Base-by-base conservation (phyloP, 2,113 vertebrate genomes). In the Notothenia coriiceps region DNA sequence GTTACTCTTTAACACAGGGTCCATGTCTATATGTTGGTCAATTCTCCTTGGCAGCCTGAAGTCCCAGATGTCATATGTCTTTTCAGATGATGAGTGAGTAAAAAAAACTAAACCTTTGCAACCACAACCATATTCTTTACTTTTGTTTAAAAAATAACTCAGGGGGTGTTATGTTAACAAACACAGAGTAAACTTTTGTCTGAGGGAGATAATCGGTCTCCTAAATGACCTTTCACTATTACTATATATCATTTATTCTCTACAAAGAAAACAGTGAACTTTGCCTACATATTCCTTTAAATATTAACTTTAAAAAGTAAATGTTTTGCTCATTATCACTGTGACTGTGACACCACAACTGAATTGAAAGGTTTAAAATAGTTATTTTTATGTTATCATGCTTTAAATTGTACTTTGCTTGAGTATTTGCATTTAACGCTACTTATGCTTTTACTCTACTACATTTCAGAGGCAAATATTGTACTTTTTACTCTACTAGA, bases 1-100 rank as follows among this genome's bases (percentile, higher is more conserved):
- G 18, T 43, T 59, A 22, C 33, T 49, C 60, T 72, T 91, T 50
- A n/a, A 52, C 66, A 40, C 92, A 98, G 97, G 64, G 10, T 81
- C 89, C 9, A 80, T 96, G 4, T 92, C 95, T 3, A n/a, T 97
- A 15, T 83, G 93, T 63, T 77, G 95, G 75, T 71, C 95, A 20
- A 7, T 77, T 0, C 29, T 97, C 5, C 52, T 97, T 22, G 95
- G 92, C 15, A 65, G 89, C 70, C 51, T 96, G 4, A 97, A 95
- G 89, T 61, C 95, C 0, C 82, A 95, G 15, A 92, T 97, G 68
- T 92, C 95, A 61, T 97, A 95, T 60, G 49, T 97, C 75, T 97
- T 98, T 79, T 96, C 96, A 77, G 90, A 88, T 20, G 96, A 98
- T 87, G 94, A 92, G 97, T 98, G 70, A 91, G 97, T 96, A 61